Evolutionary conservation across 2,888 invertebrate genomes (phyloP).

Genomic region (Caenorhabditis doughertyi): DNA sequence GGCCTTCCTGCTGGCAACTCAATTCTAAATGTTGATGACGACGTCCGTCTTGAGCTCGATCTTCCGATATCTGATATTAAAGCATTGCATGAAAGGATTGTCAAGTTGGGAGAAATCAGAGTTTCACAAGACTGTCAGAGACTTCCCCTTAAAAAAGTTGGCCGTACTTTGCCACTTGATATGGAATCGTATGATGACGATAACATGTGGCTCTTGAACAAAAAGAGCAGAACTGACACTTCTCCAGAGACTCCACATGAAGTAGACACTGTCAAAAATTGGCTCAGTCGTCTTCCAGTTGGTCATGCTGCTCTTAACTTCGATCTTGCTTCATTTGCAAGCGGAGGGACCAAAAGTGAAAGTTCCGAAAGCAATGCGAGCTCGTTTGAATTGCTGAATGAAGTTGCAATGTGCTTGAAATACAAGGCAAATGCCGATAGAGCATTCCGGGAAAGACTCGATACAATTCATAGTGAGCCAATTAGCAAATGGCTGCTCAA

Average conservation of each 20-base stretch:
- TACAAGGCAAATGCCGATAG: conserved; percentile 26
- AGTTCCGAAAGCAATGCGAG: conserved; percentile 52
- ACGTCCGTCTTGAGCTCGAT: conserved; percentile 66
- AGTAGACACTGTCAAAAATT: conserved; percentile 55
- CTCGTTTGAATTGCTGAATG: conserved; percentile 51
- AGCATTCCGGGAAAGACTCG: conserved; percentile 42
- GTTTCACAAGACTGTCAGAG: conserved; percentile 48
- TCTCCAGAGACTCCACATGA: conserved; percentile 58
- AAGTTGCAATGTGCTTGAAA: conserved; percentile 4
- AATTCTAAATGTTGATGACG: conserved; percentile 58
- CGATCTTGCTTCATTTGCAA: conserved; percentile 46
- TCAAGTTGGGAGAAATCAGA: conserved; percentile 62
- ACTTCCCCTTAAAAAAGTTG: conserved; percentile 44
- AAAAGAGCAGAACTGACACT: conserved; percentile 44
- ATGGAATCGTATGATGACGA: conserved; percentile 60
- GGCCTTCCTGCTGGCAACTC: conserved; percentile 41
- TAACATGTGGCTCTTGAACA: conserved; percentile 56
- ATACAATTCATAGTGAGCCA: conserved; percentile 25
- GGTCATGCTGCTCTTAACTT: conserved; percentile 39
- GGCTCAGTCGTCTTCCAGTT: conserved; percentile 55
- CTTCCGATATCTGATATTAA: conserved; percentile 64
- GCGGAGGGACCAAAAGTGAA: conserved; percentile 44
- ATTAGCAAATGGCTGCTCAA: conserved; percentile 51
- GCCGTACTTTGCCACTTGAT: conserved; percentile 48
- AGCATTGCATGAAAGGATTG: conserved; percentile 61